phyloP scores from a whole-genome alignment of 2,797 vertebrate genomes.

The Esox masquinongy region DNA sequence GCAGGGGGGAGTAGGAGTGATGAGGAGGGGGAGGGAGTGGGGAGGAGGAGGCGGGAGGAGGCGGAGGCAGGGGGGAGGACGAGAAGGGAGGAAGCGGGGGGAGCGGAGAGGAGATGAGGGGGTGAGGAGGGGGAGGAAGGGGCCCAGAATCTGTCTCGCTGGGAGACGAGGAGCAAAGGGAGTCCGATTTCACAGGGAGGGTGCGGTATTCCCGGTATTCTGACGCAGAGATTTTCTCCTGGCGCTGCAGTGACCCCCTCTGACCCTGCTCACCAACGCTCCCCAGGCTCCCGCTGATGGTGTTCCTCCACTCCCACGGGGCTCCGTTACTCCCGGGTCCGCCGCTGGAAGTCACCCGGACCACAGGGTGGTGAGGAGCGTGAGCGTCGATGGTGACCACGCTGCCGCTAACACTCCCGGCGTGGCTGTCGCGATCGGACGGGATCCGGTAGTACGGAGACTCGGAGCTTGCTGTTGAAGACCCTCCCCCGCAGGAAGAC shows the following conservation, averaged over 20 bases:
- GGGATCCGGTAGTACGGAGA: constrained; percentile 92
- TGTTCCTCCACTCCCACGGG: constrained; percentile 89
- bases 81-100: constrained; percentile 49
- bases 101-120: constrained; percentile 55
- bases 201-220: constrained; percentile 77
- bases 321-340: constrained; percentile 83
- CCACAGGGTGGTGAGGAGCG: constrained; percentile 90
- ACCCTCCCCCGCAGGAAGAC: constrained; percentile 83
- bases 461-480: constrained; percentile 87
- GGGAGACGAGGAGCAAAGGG: constrained; percentile 78
- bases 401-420: constrained; percentile 88
- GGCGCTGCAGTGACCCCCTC: constrained; percentile 67
- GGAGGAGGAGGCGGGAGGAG: constrained; percentile 64
- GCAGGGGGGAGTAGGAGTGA: constrained; percentile 63
- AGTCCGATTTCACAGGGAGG: constrained; percentile 76
- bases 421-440: constrained; percentile 87
- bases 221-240: constrained; percentile 72
- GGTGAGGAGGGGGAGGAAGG: constrained; percentile 64
- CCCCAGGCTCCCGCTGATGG: constrained; percentile 70
- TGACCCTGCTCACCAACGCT: constrained; percentile 72
- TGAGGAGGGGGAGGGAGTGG: constrained; percentile 56
- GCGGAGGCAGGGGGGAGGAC: constrained; percentile 67
- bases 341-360: constrained; percentile 85
- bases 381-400: constrained; percentile 92
- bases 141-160: constrained; percentile 79